Evolutionary conservation across 2,888 invertebrate genomes (phyloP).

Genomic region (Ptychoptera albimana): DNA sequence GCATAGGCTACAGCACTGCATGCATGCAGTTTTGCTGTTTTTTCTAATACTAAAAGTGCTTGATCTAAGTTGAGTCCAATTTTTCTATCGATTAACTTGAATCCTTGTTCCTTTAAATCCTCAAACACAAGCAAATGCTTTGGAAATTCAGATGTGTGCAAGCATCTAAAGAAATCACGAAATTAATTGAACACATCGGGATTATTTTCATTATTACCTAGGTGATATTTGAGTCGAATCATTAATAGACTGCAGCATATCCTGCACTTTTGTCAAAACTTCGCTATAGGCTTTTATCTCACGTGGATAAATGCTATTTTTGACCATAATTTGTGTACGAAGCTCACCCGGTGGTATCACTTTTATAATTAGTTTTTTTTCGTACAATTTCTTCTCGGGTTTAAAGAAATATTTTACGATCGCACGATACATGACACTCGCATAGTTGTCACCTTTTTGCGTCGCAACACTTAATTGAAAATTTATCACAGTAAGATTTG

Average conservation of each 20-base stretch:
- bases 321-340: slow-evolving; percentile 15
- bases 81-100: slow-evolving; percentile 31
- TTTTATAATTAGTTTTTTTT: slow-evolving; percentile 26
- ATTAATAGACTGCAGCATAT: slow-evolving; percentile 21
- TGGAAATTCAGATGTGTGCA: slow-evolving; percentile 25
- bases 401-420: slow-evolving; percentile 21
- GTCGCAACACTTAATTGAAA: slow-evolving; percentile 6
- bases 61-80: slow-evolving; percentile 37
- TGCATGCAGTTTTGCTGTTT: slow-evolving; percentile 40
- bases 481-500: background rate
- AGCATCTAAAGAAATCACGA: slow-evolving; percentile 13
- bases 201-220: slow-evolving; percentile 6
- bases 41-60: slow-evolving; percentile 32
- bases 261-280: slow-evolving; percentile 22
- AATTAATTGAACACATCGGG: background rate
- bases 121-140: slow-evolving; percentile 33
- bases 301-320: slow-evolving; percentile 26
- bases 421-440: slow-evolving; percentile 28
- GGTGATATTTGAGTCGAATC: slow-evolving; percentile 25
- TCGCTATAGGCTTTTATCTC: slow-evolving; percentile 26
- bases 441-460: slow-evolving; percentile 20
- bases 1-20: slow-evolving; percentile 28
- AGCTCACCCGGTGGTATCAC: slow-evolving; percentile 22
- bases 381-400: slow-evolving; percentile 15
- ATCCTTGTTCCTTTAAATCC: slow-evolving; percentile 37